These are phyloP conservation scores for Fulmarus glacialis DNA, from an alignment of 2,113 vertebrate species.

Conservation along the genomic window DNA sequence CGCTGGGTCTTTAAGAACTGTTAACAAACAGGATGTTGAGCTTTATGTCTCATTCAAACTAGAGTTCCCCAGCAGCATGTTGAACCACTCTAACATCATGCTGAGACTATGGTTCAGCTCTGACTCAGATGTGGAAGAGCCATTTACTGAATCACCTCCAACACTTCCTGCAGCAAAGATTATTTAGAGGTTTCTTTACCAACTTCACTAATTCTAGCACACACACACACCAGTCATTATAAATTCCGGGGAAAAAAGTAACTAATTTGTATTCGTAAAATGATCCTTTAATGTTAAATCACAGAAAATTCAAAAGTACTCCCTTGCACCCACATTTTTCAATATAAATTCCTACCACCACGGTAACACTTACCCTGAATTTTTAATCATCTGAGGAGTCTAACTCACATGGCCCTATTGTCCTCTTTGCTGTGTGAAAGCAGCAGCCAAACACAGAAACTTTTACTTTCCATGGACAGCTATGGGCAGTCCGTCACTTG, in stretches of 20 bases:
- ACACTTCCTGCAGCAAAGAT: conserved; percentile 8
- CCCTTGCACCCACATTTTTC: not conserved
- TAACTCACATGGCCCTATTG: not conserved
- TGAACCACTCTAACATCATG: not conserved
- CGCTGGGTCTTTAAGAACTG: not conserved
- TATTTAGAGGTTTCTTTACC: not conserved
- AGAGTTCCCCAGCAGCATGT: not conserved
- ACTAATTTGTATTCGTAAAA: not conserved
- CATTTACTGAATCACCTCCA: conserved; percentile 29
- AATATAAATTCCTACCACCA: not conserved
- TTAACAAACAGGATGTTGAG: not conserved
- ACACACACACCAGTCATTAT: not conserved
- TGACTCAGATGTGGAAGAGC: conserved; percentile 24
- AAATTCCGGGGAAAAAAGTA: not conserved
- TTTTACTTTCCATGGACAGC: not conserved
- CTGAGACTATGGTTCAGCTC: not conserved
- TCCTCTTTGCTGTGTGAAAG: not conserved
- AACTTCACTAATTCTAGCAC: not conserved
- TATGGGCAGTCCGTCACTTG: not conserved
- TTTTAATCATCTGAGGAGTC: not conserved
- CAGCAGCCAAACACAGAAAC: not conserved
- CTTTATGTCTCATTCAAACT: not conserved
- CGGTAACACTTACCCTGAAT: not conserved
- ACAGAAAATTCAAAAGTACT: not conserved
- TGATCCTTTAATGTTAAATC: not conserved